Base-by-base conservation (phyloP, 2,113 vertebrate genomes). In the Phaetusa simplex region DNA sequence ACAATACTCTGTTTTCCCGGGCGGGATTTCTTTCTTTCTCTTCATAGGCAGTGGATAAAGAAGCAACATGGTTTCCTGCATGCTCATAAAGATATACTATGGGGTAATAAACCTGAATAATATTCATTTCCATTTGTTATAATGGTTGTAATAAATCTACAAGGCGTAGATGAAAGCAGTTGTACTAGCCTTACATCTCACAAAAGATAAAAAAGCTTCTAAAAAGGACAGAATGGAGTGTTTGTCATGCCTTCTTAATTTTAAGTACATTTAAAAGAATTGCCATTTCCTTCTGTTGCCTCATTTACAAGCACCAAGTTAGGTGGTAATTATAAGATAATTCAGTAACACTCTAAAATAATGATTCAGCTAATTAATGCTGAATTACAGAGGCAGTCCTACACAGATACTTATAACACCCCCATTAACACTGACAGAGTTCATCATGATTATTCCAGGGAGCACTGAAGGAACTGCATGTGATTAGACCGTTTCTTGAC, bases 321-420 rank as follows among this genome's bases (percentile, higher is more conserved):
- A 97, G 95, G 96, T 96, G 93, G 95, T 96, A 96, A 98, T 97
- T 97, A 97, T 97, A 96, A 97, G 96, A 97, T 97, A 97, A 97
- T 97, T 97, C 97, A 96, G 93, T 95, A 97, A 97, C 96, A 98
- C 95, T 97, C 97, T 97, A 97, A 98, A 98, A 98, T 98, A 97
- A 97, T 96, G 95, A 97, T 98, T 97, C 92, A 95, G 96, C 88
- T 97, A 97, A 97, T 98, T 97, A 97, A 98, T 96, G 96, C 96
- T 96, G 96, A 97, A 97, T 96, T 98, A 96, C 96, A 95, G 96
- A 97, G 95, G 95, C 96, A 97, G 96, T 97, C 87, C 97, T 97
- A 95, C 95, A 97, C 82, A 95, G 96, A 93, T 91, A 95, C 97
- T 96, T 96, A 66, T 90, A 97, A 94, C 94, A 97, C 93, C 97